Evolutionary conservation across 2,888 invertebrate genomes (phyloP), one percentile per base, ranked within the genome.

Genomic region (Linnaemya vulpina): DNA sequence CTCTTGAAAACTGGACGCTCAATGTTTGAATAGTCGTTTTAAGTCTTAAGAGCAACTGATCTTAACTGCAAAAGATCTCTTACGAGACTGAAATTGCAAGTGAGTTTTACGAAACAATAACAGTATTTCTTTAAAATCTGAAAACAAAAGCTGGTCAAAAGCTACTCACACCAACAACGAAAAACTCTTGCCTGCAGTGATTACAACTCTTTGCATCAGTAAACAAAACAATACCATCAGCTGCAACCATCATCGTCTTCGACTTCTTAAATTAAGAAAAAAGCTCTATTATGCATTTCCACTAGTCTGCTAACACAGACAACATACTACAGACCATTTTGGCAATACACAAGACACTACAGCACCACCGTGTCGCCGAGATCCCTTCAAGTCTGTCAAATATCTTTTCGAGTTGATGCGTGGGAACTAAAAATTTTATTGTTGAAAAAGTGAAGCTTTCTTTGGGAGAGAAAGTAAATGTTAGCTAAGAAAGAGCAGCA

Each of bases 81-180:
- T 78, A 75, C 15, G 78, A 82, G 63, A 85, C 85, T 85, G 78
- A 85, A 82, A 81, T 49, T 84, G 76, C 81, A 81, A 82, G 53
- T 71, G 40, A 53, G 58, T 65, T 60, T 74, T 5, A 74, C 65
- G 51, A 74, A 85, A 85, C 60, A 70, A 82, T 75, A 85, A 85
- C 74, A 85, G 63, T 60, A 78, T 78, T 74, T 68, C 74, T 40
- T 77, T 15, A 70, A 74, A 22, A 53, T 38, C 13, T 3, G 60
- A 55, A 71, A 49, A 20, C 46, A 58, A 80, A 75, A 74, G 84
- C 74, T 80, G 65, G 55, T 22, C 60, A 83, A 83, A 86, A 83
- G 78, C 79, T 68, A 70, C 30, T 30, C 30, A 30, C 5, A 53
- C 58, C 43, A 65, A 70, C 62, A 17, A 46, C 60, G 67, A 46